A percentile compares a stretch with the other conserved stretches of the same genome.
Evolutionary conservation across 30 jellyfish, hydroid and myxozoan species (phyloP).

Genomic region (Hydractinia echinata): DNA sequence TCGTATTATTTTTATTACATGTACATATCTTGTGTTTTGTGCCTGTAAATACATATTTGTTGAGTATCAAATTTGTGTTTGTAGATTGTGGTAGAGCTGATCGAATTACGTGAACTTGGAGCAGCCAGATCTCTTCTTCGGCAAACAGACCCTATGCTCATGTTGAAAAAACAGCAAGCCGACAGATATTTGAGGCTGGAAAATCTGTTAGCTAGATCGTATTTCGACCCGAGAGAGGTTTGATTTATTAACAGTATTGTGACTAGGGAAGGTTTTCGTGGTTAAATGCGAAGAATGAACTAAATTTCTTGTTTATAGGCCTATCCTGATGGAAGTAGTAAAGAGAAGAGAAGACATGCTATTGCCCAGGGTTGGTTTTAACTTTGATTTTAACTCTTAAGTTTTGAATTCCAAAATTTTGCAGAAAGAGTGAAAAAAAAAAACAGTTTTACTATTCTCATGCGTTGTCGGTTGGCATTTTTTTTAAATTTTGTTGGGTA

Average conservation of each 20-base stretch:
- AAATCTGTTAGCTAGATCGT: slow-evolving; percentile 76
- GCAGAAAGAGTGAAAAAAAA: neutral
- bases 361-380: slow-evolving; percentile 75
- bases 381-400: neutral
- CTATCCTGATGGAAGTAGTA: slow-evolving; percentile 90
- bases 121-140: slow-evolving; percentile 89
- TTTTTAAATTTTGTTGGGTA: neutral
- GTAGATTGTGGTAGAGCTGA: slow-evolving; percentile 82
- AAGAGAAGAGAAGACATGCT: slow-evolving; percentile 77
- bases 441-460: neutral
- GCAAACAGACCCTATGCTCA: slow-evolving; percentile 87
- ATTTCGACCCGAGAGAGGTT: slow-evolving; percentile 95
- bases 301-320: slow-evolving; percentile 37
- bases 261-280: neutral
- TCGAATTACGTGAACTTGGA: slow-evolving; percentile 86
- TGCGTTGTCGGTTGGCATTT: neutral
- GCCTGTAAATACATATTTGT: neutral
- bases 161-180: slow-evolving; percentile 77
- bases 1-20: neutral
- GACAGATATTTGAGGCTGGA: slow-evolving; percentile 81
- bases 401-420: neutral
- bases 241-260: neutral
- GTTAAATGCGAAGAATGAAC: neutral
- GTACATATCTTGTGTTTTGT: neutral
- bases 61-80: neutral